Evolutionary conservation across 2,113 vertebrate species (phyloP), one percentile per base, ranked within the genome.

Genomic region (Gallinago jamesoni): DNA sequence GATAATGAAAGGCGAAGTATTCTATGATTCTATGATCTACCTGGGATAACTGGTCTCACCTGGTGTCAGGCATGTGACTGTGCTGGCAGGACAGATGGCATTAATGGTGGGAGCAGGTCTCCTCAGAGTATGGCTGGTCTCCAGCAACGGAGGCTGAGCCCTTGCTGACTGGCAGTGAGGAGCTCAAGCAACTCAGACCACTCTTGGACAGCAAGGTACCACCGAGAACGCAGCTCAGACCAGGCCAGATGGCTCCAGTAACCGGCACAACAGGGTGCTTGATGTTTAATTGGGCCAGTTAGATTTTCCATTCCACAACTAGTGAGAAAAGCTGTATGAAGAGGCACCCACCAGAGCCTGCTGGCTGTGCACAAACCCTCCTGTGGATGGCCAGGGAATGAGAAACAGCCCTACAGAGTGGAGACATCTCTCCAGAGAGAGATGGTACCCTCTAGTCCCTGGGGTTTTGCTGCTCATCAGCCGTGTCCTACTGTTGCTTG

Each of bases 301-400:
- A 18, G 50, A 13, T 13, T 22, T 60, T 22, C 25, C 16, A 18
- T 15, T 62, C 60, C 53, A 14, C 18, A 9, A 9, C 39, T 1
- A 28, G 10, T 12, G 53, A 48, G 41, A 48, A 13, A 0, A 62
- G n/a, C 39, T 55, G 24, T 21, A 25, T 1, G 1, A 47, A 14
- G 16, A 80, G 39, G 9, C 8, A 8, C 4, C 2, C 1, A 9
- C 27, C 74, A 21, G 23, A 50, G 50, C 57, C 57, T 31, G 4
- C 30, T 10, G 35, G n/a, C 28, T 12, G 13, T 3, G 22, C n/a
- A 7, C 59, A 25, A 27, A n/a, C 2, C 28, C 24, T 47, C 1
- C 0, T 0, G 7, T 6, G 25, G 55, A 5, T 48, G 47, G 13
- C 10, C 28, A 11, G 16, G 2, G 17, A 28, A 30, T 5, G 28